Base-by-base conservation (phyloP, 2,888 invertebrate genomes). In the Papilio gigon region DNA sequence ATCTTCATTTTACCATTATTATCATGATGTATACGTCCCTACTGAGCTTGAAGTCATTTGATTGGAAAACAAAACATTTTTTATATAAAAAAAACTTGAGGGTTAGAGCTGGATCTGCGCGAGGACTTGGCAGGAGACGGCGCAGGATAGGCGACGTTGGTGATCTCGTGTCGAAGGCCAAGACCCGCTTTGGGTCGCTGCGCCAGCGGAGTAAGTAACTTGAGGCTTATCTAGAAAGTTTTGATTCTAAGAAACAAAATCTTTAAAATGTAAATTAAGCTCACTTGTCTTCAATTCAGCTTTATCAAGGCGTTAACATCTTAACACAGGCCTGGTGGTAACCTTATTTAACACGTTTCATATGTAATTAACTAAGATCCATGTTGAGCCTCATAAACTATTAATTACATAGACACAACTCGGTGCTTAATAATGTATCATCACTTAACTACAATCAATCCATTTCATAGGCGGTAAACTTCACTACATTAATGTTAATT, bases 381-480 rank as follows among this genome's bases (percentile, higher is more conserved):
- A n/a, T 53, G 30, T 30, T 30, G 53, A 53, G n/a, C 53, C 53
- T 53, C 30, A 53, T 53, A 27, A 30, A 30, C 27, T 53, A 30
- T 53, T 50, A 50, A 50, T 50, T n/a, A 50, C 6, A 53, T 3
- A 37, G 8, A 27, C 53, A 53, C 27, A 53, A 53, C n/a, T n/a
- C 9, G 17, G 8, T 30, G 27, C n/a, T 53, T 30, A 30, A n/a
- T 53, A 53, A 30, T 30, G 30, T 30, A 53, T 53, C 27, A 27
- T 53, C 8, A 30, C 53, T 53, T 30, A 30, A 53, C 30, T 30
- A n/a, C 53, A 53, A 53, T 53, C 53, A 53, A 53, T 53, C 12
- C 30, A 53, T 30, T 53, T 53, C n/a, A 25, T 27, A 44, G 22
- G 1, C 5, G n/a, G 25, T 50, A 27, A 50, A 14, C 14, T 47